A percentile compares a stretch with the other conserved stretches of the same genome.
Conservation (phyloP, 2,113 vertebrate genomes). For the Patagioenas fasciata region DNA sequence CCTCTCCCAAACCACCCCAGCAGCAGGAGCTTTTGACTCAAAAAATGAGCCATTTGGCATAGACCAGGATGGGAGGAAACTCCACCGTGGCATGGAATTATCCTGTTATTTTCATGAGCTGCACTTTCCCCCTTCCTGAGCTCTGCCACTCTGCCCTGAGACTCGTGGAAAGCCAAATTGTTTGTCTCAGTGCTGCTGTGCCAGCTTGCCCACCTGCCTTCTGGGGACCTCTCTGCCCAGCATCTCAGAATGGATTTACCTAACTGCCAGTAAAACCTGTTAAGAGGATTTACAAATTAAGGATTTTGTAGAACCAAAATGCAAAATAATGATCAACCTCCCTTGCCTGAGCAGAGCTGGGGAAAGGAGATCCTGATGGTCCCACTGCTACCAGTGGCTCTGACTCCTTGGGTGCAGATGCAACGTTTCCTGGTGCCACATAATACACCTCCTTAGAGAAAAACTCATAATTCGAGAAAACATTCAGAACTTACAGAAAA, state of each 20-base stretch:
- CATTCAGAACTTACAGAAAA: background rate
- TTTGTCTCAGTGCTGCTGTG: background rate
- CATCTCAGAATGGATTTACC: background rate
- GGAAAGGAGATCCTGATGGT: fast-evolving
- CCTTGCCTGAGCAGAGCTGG: background rate
- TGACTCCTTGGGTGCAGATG: background rate
- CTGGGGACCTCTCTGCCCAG: background rate
- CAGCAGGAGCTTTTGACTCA: background rate
- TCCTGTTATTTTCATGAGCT: background rate
- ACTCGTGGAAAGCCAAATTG: background rate
- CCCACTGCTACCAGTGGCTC: background rate
- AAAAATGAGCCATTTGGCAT: too few relatives aligned
- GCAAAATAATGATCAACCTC: background rate
- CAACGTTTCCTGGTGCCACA: background rate
- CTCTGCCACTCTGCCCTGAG: too few relatives aligned
- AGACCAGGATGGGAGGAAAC: background rate
- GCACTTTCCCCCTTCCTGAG: background rate
- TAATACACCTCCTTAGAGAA: background rate
- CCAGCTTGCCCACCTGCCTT: background rate
- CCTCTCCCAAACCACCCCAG: background rate
- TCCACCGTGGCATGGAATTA: fast-evolving
- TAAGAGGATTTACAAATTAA: background rate
- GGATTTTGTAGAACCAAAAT: background rate
- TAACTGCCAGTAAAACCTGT: background rate
- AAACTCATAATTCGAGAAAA: background rate